Percentiles rank a stretch among this genome's conserved stretches.
Evolutionary conservation across 2,888 invertebrate species (phyloP).

Genomic region (Dermolepida albohirtum): DNA sequence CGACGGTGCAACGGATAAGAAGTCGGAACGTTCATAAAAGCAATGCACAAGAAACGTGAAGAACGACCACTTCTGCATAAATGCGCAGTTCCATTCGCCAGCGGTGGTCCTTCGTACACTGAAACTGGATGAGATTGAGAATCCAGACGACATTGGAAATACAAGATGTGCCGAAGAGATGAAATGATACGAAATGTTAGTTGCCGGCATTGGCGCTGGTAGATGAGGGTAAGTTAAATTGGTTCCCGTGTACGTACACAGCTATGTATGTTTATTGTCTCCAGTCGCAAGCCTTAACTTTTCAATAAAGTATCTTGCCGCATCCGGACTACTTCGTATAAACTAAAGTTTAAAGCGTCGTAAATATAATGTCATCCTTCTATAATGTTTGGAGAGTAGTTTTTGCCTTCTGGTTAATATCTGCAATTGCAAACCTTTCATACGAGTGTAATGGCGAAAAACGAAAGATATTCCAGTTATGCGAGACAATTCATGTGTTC

Average conservation of each 20-base stretch:
- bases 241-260: conserved; percentile 26
- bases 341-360: conserved; percentile 43
- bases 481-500: neutral
- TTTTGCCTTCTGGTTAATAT: conserved; percentile 14
- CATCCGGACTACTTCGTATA: conserved; percentile 30
- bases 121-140: conserved; percentile 21
- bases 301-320: conserved; percentile 18
- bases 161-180: conserved; percentile 23
- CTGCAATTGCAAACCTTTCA: conserved; percentile 5
- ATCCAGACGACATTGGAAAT: conserved; percentile 4
- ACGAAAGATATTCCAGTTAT: neutral
- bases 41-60: conserved; percentile 44
- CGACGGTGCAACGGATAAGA: conserved; percentile 26
- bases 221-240: conserved; percentile 37
- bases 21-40: conserved; percentile 37
- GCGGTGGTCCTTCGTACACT: conserved; percentile 43
- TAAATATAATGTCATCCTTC: conserved; percentile 23
- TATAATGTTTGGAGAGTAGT: conserved; percentile 19
- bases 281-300: conserved; percentile 40
- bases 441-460: neutral
- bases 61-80: conserved; percentile 45
- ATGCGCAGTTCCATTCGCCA: conserved; percentile 46
- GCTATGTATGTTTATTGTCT: conserved; percentile 49
- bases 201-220: neutral
- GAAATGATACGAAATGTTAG: conserved; percentile 25